phyloP scores from a whole-genome alignment of 2,797 vertebrate genomes.

The Silurus lanzhouensis region DNA sequence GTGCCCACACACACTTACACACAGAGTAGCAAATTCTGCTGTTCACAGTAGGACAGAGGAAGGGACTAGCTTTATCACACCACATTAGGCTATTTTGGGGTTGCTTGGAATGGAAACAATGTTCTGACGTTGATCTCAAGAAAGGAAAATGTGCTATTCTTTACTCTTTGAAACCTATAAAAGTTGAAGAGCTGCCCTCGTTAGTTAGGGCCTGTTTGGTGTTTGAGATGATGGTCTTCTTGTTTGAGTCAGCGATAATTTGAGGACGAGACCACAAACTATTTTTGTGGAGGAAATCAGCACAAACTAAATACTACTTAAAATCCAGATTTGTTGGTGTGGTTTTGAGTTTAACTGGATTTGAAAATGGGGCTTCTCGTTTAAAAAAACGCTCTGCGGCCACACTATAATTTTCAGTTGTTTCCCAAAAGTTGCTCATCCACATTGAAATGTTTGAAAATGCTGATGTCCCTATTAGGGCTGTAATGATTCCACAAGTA shows the following conservation, averaged over 20 bases:
- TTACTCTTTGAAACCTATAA: not conserved
- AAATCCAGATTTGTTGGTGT: not conserved
- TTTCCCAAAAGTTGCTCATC: no score
- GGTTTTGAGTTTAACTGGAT: not conserved
- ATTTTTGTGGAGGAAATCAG: not conserved
- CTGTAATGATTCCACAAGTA: no score
- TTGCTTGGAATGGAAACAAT: constrained; percentile 22
- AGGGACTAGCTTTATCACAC: constrained; percentile 29
- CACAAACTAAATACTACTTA: not conserved
- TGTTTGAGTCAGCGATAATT: no score
- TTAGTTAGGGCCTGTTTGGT: not conserved
- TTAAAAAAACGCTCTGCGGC: no score
- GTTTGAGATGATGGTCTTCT: not conserved
- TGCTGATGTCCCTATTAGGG: no score
- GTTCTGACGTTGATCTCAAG: constrained; percentile 17
- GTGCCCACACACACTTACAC: constrained; percentile 44
- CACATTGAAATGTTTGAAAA: no score
- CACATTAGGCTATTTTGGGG: constrained; percentile 42
- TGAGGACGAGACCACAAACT: not conserved
- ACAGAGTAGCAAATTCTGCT: constrained; percentile 47
- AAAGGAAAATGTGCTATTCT: constrained; percentile 13
- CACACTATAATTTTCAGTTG: no score
- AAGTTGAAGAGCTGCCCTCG: not conserved
- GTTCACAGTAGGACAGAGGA: constrained; percentile 47
- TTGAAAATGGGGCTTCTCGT: not conserved